These are phyloP conservation scores for Heliconius nattereri DNA, from an alignment of 1,140 invertebrate species.

Conservation along the genomic window DNA sequence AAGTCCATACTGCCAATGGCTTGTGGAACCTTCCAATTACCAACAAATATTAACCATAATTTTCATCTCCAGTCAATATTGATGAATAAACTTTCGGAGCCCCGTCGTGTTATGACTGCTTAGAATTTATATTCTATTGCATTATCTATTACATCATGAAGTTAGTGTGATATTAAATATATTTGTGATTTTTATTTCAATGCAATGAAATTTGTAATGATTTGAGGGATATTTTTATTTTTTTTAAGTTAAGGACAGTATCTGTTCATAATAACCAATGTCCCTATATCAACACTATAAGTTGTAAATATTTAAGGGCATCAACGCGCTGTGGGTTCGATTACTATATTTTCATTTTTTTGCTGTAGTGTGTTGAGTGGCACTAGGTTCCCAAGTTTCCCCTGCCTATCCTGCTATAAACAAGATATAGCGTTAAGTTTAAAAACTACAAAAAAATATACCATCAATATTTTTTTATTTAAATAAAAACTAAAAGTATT, in stretches of 20 bases:
- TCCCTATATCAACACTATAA: too few species aligned
- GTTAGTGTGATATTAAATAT: neutral
- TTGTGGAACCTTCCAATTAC: constrained; percentile 31
- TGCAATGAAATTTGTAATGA: neutral
- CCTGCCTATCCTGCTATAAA: neutral
- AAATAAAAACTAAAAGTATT: too few species aligned
- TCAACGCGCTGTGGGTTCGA: too few species aligned
- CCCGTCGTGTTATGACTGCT: constrained; percentile 29
- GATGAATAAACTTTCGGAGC: constrained; percentile 28
- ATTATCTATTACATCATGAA: constrained; percentile 31
- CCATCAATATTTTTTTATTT: too few species aligned
- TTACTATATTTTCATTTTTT: too few species aligned
- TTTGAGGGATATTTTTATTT: neutral
- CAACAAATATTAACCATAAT: constrained; percentile 37
- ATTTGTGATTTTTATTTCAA: constrained; percentile 38
- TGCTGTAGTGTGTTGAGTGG: too few species aligned
- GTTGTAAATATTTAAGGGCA: too few species aligned
- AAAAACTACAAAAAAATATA: too few species aligned
- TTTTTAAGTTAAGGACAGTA: too few species aligned
- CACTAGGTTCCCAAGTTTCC: too few species aligned
- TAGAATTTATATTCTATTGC: constrained; percentile 28
- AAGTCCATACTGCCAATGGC: constrained; percentile 18
- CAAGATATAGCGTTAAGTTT: too few species aligned
- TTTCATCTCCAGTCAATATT: constrained; percentile 27
- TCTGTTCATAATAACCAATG: too few species aligned